phyloP scores from a whole-genome alignment of 1,140 invertebrate species.

The Drosophila pallidifrons region DNA sequence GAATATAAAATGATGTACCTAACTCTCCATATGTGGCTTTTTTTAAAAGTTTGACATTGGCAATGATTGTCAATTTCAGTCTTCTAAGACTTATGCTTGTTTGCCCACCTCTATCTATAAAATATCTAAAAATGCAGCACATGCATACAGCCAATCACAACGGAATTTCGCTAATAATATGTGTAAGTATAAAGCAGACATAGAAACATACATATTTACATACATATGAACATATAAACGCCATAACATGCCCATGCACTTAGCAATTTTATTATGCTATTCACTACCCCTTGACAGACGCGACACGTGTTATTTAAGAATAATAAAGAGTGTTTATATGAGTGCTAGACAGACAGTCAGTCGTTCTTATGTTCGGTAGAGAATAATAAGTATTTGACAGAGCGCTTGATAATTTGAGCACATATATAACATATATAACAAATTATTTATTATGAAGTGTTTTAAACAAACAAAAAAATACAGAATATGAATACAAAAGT shows the following conservation, averaged over 20 bases:
- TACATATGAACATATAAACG: constrained; percentile 9
- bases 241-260: constrained; percentile 74
- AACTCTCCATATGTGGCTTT: too few relatives aligned
- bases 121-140: constrained; percentile 3
- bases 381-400: too few relatives aligned
- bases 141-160: neutral
- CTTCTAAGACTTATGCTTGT: neutral
- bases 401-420: too few relatives aligned
- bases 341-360: constrained; percentile 51
- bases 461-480: too few relatives aligned
- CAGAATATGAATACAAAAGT: too few relatives aligned
- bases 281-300: constrained; percentile 73
- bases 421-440: neutral
- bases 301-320: constrained; percentile 79
- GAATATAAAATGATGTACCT: too few relatives aligned
- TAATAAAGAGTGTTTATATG: constrained; percentile 81
- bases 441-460: neutral
- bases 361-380: constrained; percentile 5
- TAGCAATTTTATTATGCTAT: constrained; percentile 70
- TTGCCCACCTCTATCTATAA: neutral
- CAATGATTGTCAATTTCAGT: neutral
- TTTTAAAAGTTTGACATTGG: too few relatives aligned
- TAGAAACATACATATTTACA: constrained; percentile 6
- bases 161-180: neutral
- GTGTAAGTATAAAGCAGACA: neutral